Evolutionary conservation across 2,888 invertebrate genomes (phyloP).

Genomic region (Chouioia cunea): DNA sequence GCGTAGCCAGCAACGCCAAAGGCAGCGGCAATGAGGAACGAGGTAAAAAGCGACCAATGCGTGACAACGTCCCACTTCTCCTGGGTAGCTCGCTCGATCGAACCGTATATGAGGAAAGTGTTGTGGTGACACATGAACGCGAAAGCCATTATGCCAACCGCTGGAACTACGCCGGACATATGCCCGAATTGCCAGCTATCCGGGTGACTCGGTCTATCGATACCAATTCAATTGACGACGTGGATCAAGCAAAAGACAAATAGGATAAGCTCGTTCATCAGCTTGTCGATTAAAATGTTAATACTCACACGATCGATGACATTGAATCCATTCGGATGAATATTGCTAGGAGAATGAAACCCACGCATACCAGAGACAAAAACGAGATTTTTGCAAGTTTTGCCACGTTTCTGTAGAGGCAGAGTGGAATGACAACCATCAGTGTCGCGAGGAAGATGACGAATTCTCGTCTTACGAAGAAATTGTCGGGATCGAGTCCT

Average conservation of each 20-base stretch:
- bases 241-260: neutral
- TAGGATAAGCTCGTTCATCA: too few species aligned
- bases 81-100: conserved; percentile 81
- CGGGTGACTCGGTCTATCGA: conserved; percentile 73
- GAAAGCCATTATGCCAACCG: conserved; percentile 88
- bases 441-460: conserved; percentile 81
- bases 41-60: conserved; percentile 81
- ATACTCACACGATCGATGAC: conserved; percentile 76
- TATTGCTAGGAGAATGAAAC: conserved; percentile 79
- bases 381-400: conserved; percentile 79
- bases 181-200: conserved; percentile 82
- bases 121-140: conserved; percentile 95
- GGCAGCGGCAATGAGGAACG: conserved; percentile 78
- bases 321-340: conserved; percentile 74
- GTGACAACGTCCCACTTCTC: conserved; percentile 85
- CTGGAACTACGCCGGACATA: conserved; percentile 78
- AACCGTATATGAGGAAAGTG: conserved; percentile 86
- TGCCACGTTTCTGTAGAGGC: conserved; percentile 82
- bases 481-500: conserved; percentile 70
- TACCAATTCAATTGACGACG: neutral
- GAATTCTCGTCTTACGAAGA: conserved; percentile 76
- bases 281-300: neutral
- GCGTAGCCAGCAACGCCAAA: conserved; percentile 85
- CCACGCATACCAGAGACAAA: conserved; percentile 78
- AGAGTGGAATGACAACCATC: conserved; percentile 82